Evolutionary conservation across 2,113 vertebrate genomes (phyloP).

Genomic region (Mesembrinibis cayennensis): DNA sequence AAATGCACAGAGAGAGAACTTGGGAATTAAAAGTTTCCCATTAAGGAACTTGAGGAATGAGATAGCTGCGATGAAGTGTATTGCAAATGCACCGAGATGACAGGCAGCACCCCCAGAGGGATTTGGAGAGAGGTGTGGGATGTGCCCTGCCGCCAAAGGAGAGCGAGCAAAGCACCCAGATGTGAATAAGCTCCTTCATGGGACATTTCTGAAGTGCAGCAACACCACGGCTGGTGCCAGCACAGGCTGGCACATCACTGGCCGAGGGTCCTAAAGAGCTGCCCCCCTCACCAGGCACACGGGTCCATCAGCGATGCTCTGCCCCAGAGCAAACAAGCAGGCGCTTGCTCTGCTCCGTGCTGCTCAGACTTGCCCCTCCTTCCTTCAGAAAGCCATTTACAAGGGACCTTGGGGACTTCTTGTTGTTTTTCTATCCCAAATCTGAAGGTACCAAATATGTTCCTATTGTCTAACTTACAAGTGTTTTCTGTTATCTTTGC

Average conservation of each 20-base stretch:
- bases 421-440: background rate
- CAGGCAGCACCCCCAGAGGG: background rate
- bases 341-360: background rate
- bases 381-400: background rate
- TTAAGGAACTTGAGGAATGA: background rate
- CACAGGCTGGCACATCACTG: background rate
- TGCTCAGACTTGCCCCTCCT: background rate
- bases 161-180: background rate
- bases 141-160: accelerated
- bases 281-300: accelerated
- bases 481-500: background rate
- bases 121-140: background rate
- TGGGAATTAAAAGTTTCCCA: background rate
- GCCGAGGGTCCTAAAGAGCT: background rate
- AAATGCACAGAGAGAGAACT: background rate
- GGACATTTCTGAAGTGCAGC: background rate
- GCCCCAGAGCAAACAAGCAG: background rate
- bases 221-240: background rate
- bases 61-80: background rate
- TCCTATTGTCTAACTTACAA: background rate
- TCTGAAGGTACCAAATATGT: background rate
- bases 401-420: background rate
- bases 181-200: background rate
- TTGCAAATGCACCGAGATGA: background rate
- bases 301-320: background rate